Percentiles rank a stretch among this genome's conserved stretches.
Evolutionary conservation across 2,797 vertebrate species (phyloP).

Genomic region (Betta splendens): DNA sequence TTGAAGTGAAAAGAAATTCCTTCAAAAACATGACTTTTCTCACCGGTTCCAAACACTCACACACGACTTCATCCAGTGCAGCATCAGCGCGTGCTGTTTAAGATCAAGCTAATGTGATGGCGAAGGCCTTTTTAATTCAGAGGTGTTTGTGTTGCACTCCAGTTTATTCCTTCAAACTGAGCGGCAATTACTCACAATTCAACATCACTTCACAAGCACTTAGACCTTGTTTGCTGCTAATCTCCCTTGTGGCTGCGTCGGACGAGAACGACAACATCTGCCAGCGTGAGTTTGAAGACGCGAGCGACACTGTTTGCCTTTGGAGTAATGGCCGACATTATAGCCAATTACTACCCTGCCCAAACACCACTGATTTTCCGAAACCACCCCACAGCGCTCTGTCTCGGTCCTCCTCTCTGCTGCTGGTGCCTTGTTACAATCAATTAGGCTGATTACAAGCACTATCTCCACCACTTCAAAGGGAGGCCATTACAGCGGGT

Average conservation of each 20-base stretch:
- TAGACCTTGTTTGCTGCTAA: slow-evolving; percentile 53
- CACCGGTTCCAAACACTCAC: too few species aligned
- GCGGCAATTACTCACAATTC: slow-evolving; percentile 37
- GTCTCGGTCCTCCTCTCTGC: slow-evolving; percentile 56
- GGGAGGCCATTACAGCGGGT: slow-evolving; percentile 65
- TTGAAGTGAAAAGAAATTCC: too few species aligned
- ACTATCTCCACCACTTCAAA: slow-evolving; percentile 80
- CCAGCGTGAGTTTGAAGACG: slow-evolving; percentile 58
- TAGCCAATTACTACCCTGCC: slow-evolving; percentile 73
- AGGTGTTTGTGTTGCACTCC: slow-evolving; percentile 26
- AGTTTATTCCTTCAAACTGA: slow-evolving; percentile 39
- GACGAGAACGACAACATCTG: slow-evolving; percentile 45
- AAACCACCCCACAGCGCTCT: slow-evolving; percentile 56
- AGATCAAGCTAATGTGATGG: neutral
- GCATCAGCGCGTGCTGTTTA: too few species aligned
- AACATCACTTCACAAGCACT: slow-evolving; percentile 44
- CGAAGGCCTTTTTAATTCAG: slow-evolving; percentile 19
- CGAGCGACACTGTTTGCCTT: slow-evolving; percentile 77
- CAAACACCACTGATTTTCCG: slow-evolving; percentile 70
- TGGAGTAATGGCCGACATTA: slow-evolving; percentile 80
- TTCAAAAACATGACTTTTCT: too few species aligned
- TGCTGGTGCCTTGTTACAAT: slow-evolving; percentile 79
- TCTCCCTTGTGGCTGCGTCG: slow-evolving; percentile 56
- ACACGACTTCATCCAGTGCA: too few species aligned
- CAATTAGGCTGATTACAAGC: slow-evolving; percentile 82